Evolutionary conservation across 2,113 vertebrate species (phyloP), one percentile per base, ranked within the genome.

Genomic region (Craseonycteris thonglongyai): DNA sequence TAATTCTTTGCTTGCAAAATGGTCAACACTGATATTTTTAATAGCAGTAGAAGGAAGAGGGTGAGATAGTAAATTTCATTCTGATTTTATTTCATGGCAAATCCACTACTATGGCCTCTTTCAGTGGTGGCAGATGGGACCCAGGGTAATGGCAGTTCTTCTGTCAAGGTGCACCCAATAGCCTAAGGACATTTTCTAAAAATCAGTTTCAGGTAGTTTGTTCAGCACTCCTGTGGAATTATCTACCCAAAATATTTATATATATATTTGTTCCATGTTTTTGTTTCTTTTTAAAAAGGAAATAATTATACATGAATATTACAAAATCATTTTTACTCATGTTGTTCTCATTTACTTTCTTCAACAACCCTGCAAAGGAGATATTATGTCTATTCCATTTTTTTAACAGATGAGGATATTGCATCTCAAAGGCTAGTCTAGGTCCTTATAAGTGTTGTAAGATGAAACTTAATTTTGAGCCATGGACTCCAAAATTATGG

Each of bases 121-220:
- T 61, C 9, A 2, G 13, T 56, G 28, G 14, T 54, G 9, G 22
- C 30, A 65, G 26, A 54, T 12, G 16, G 85, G 35, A 30, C n/a
- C 28, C 38, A 26, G 12, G 49, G 49, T n/a, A 7, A 21, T 3
- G 6, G 45, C 28, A 22, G 26, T n/a, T 69, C 47, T 68, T 33
- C 28, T 87, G 5, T 33, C 0, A 0, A 45, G 11, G 9, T n/a
- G 9, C 1, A 18, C 4, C 5, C 51, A 13, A 16, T 3, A 35
- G 13, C 5, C 49, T n/a, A 38, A n/a, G n/a, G 30, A 24, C 26
- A n/a, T 28, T 68, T 45, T 54, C 74, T 22, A 88, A 79, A 13
- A 49, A 74, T 71, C 14, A 5, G 61, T 84, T 26, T 69, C 49
- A 45, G 12, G n/a, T 6, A 58, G 24, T 10, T 82, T 63, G 7